These are phyloP conservation scores for Drosophila erecta DNA, from an alignment of 1,140 invertebrate genomes.

Conservation along the genomic window DNA sequence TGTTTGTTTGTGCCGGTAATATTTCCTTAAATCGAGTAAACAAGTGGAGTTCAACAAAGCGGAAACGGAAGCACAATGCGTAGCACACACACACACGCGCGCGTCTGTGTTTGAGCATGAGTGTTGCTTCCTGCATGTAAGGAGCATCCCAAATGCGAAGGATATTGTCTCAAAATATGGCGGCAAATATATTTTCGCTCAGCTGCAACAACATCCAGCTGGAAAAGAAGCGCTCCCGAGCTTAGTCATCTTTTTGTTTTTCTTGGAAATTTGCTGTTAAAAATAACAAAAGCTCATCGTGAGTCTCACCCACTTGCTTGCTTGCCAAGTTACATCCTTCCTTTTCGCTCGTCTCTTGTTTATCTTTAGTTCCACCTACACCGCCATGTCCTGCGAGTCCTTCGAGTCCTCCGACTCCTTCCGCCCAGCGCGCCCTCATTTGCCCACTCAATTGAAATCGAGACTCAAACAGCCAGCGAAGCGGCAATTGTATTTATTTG, in stretches of 20 bases:
- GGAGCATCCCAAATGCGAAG: conserved; percentile 41
- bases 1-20: conserved; percentile 81
- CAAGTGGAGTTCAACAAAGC: conserved; percentile 82
- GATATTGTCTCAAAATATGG: conserved; percentile 82
- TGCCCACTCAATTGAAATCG: conserved; percentile 62
- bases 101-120: background rate
- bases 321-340: conserved; percentile 72
- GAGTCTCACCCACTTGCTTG: conserved; percentile 48
- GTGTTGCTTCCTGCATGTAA: conserved; percentile 53
- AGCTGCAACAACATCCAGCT: conserved; percentile 53
- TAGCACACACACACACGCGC: conserved; percentile 48
- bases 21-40: conserved; percentile 83
- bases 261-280: conserved; percentile 81
- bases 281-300: conserved; percentile 75
- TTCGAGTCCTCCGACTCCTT: background rate
- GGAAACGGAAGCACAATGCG: conserved; percentile 82
- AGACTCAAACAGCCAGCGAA: conserved; percentile 49
- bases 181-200: conserved; percentile 77
- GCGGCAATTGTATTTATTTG: conserved; percentile 79
- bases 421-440: conserved; percentile 9
- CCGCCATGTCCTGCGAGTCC: background rate
- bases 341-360: conserved; percentile 47
- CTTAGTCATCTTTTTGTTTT: conserved; percentile 69
- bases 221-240: conserved; percentile 2
- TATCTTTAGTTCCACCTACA: conserved; percentile 61